Percentiles rank a stretch among this genome's conserved stretches.
Conservation (phyloP, 2,888 invertebrate species). For the Brachyptera risi region DNA sequence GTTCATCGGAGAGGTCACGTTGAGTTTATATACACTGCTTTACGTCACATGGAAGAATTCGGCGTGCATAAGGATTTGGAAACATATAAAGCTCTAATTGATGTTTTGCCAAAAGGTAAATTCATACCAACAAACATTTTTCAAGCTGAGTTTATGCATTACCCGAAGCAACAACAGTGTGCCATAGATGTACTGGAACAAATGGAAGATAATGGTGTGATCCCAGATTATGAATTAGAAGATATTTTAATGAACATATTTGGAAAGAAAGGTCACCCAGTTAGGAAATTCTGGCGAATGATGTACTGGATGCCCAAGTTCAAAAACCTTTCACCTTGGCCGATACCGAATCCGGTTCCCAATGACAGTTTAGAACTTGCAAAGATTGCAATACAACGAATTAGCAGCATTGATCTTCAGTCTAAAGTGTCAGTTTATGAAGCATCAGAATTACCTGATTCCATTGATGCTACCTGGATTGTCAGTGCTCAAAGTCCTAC, state of each 20-base stretch:
- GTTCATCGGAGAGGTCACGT: conserved; percentile 78
- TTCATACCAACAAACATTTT: conserved; percentile 78
- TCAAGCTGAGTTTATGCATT: conserved; percentile 89
- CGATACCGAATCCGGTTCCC: conserved; percentile 72
- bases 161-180: conserved; percentile 93
- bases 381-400: conserved; percentile 74
- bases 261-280: conserved; percentile 63
- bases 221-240: conserved; percentile 88
- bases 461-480: conserved; percentile 87
- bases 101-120: conserved; percentile 84
- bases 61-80: conserved; percentile 83
- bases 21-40: conserved; percentile 89
- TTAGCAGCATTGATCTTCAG: conserved; percentile 75
- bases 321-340: conserved; percentile 83
- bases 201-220: conserved; percentile 93
- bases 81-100: conserved; percentile 78
- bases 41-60: conserved; percentile 84
- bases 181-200: conserved; percentile 84
- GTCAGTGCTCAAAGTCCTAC: conserved; percentile 78
- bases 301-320: conserved; percentile 81
- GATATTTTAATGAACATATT: conserved; percentile 78
- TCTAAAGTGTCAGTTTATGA: conserved; percentile 61
- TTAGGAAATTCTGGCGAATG: conserved; percentile 50
- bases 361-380: conserved; percentile 73
- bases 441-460: conserved; percentile 66